Evolutionary conservation across 2,888 invertebrate genomes (phyloP).

Genomic region (Tenthredo notha): DNA sequence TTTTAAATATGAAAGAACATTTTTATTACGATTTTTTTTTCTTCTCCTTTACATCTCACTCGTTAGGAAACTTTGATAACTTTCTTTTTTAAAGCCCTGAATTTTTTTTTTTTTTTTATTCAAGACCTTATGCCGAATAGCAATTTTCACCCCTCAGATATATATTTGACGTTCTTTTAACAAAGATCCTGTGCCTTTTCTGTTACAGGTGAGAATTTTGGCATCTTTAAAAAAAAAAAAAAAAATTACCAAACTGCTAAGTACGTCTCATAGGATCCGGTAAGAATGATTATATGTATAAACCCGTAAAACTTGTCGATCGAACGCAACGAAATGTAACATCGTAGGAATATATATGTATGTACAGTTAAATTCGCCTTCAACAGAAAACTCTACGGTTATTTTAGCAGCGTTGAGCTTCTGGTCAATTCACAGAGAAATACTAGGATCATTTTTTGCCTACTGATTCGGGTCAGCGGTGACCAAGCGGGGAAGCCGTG

Average conservation of each 20-base stretch:
- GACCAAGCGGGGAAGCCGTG: constrained; percentile 44
- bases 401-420: neutral
- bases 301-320: neutral
- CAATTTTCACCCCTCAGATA: neutral
- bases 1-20: too few species aligned
- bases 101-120: neutral
- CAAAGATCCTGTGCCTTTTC: neutral
- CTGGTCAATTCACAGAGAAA: constrained; percentile 11
- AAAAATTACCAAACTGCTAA: neutral
- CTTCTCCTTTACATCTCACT: too few species aligned
- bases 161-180: neutral
- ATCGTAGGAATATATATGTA: neutral
- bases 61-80: too few species aligned
- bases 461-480: constrained; percentile 45
- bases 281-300: neutral
- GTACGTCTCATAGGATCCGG: neutral
- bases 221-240: too few species aligned
- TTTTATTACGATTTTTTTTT: neutral
- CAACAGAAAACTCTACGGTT: neutral
- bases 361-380: neutral
- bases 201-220: neutral
- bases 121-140: neutral
- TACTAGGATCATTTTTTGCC: constrained; percentile 40
- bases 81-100: too few species aligned
- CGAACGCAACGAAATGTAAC: neutral